Conservation (phyloP, 2,888 invertebrate species). For the Penaeus monodon region DNA sequence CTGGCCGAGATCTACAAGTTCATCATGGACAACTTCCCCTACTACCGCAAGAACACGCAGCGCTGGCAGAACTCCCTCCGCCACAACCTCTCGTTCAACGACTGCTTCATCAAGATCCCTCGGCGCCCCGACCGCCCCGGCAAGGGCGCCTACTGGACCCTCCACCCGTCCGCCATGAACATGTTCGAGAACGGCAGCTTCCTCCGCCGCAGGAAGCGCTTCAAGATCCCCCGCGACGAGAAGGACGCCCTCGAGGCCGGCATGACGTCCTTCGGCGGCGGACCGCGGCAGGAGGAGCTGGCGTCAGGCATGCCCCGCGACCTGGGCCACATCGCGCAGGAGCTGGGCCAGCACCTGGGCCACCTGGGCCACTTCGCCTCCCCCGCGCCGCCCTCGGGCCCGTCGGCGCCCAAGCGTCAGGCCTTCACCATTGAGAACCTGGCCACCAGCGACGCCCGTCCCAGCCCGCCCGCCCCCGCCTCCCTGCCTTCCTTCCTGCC, state of each 20-base stretch:
- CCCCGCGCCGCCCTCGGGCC: neutral
- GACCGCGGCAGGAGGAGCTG: conserved; percentile 8
- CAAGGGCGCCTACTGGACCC: conserved; percentile 86
- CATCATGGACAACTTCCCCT: conserved; percentile 98
- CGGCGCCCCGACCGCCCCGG: conserved; percentile 83
- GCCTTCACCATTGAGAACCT: conserved; percentile 65
- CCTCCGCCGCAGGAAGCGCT: conserved; percentile 82
- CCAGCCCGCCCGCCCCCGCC: neutral
- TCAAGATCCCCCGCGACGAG: conserved; percentile 80
- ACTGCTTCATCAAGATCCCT: conserved; percentile 93
- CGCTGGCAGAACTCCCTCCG: conserved; percentile 99
- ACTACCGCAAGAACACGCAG: conserved; percentile 96
- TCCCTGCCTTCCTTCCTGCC: neutral
- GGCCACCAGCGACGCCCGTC: conserved; percentile 64
- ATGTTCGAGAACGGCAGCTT: conserved; percentile 91
- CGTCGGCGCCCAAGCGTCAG: conserved; percentile 52
- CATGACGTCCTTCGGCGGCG: conserved; percentile 25
- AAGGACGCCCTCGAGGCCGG: conserved; percentile 75
- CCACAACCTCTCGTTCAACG: conserved; percentile 96
- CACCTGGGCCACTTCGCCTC: neutral
- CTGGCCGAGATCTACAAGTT: conserved; percentile 98
- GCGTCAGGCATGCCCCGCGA: conserved; percentile 18
- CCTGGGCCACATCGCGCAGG: conserved; percentile 35
- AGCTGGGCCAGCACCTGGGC: conserved; percentile 35
- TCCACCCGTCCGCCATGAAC: conserved; percentile 82